phyloP scores from a whole-genome alignment of 2,888 invertebrate species.

The Campoletis raptor region DNA sequence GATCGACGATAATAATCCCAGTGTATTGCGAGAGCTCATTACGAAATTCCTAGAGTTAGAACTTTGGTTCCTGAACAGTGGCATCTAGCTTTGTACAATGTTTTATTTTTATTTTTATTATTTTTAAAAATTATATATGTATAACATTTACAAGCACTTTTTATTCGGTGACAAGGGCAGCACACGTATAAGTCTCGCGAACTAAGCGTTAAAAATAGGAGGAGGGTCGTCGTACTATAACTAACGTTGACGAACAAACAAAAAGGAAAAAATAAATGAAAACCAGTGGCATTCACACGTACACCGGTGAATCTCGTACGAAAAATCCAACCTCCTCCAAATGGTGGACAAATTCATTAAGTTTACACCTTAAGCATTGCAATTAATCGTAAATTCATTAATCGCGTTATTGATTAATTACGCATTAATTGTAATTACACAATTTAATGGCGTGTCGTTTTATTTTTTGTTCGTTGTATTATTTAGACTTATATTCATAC shows the following conservation, averaged over 20 bases:
- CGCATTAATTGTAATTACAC: slow-evolving; percentile 33
- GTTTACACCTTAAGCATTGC: slow-evolving; percentile 54
- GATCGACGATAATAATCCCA: slow-evolving; percentile 57
- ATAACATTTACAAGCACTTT: slow-evolving; percentile 43
- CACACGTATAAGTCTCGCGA: slow-evolving; percentile 63
- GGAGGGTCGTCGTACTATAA: slow-evolving; percentile 65
- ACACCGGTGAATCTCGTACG: slow-evolving; percentile 50
- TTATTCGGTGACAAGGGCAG: slow-evolving; percentile 65
- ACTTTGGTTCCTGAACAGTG: slow-evolving; percentile 68
- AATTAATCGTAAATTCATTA: slow-evolving; percentile 28
- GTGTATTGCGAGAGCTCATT: slow-evolving; percentile 62
- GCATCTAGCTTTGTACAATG: slow-evolving; percentile 67
- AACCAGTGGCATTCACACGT: slow-evolving; percentile 36
- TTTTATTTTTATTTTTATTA: slow-evolving; percentile 40
- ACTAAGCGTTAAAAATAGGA: slow-evolving; percentile 46
- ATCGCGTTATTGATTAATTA: slow-evolving; percentile 33
- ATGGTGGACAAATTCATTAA: slow-evolving; percentile 55
- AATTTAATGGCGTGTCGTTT: slow-evolving; percentile 55
- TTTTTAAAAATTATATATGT: slow-evolving; percentile 24
- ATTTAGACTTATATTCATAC: slow-evolving; percentile 60
- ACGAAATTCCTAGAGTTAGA: slow-evolving; percentile 63
- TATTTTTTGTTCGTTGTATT: slow-evolving; percentile 52
- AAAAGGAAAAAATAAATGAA: neutral
- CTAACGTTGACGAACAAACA: slow-evolving; percentile 47
- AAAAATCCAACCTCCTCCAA: slow-evolving; percentile 43